phyloP scores from a whole-genome alignment of 2,888 invertebrate species.

The Hedya salicella region DNA sequence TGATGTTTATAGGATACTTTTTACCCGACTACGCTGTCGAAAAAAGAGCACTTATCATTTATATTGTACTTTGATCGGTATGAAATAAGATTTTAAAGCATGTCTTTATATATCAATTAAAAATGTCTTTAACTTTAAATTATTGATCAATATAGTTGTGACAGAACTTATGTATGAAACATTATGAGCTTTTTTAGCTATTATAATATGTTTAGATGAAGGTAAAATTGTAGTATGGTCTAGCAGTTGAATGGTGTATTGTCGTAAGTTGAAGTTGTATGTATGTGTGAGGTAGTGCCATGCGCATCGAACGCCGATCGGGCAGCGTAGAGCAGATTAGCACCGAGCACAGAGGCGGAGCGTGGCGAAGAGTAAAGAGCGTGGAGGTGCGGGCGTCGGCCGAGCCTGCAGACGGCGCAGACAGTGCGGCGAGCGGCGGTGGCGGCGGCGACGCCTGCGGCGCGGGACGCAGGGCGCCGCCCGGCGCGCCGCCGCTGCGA shows the following conservation, averaged over 20 bases:
- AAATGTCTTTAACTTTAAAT: no score
- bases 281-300: constrained; percentile 18
- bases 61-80: no score
- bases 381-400: constrained; percentile 39
- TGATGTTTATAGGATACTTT: no score
- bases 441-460: constrained; percentile 75
- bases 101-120: no score
- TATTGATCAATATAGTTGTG: no score
- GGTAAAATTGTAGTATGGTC: neutral
- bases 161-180: no score
- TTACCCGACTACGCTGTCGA: no score
- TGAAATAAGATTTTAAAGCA: no score
- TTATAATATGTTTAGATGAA: no score
- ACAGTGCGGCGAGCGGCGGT: constrained; percentile 49
- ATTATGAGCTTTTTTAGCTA: no score
- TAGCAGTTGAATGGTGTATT: neutral
- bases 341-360: constrained; percentile 20
- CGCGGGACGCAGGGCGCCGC: constrained; percentile 65
- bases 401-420: constrained; percentile 44
- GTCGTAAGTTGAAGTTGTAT: neutral
- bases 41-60: no score
- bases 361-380: constrained; percentile 20
- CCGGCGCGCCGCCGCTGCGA: constrained; percentile 86
- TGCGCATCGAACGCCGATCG: constrained; percentile 29
- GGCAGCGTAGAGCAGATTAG: constrained; percentile 18